Percentiles rank a stretch among this genome's conserved stretches.
phyloP scores from a whole-genome alignment of 2,113 vertebrate species.

The Philantomba maxwellii region DNA sequence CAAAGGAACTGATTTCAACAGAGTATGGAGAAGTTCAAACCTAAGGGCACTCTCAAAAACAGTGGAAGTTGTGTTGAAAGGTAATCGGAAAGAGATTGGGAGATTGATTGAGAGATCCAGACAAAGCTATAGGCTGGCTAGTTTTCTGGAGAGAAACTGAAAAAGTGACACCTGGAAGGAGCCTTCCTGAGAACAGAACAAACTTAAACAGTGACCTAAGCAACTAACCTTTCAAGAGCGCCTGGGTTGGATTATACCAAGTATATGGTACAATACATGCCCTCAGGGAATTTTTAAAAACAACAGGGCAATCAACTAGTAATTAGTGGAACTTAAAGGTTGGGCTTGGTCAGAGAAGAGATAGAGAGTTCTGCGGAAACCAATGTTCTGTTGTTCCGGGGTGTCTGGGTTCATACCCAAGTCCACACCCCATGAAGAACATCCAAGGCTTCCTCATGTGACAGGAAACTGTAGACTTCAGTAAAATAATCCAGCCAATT shows the following conservation, averaged over 20 bases:
- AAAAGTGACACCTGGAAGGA: background rate
- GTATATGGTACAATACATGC: background rate
- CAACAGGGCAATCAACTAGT: background rate
- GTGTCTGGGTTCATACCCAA: background rate
- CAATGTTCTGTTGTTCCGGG: background rate
- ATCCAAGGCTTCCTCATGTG: background rate
- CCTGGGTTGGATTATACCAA: background rate
- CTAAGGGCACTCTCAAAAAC: background rate
- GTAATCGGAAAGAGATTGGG: background rate
- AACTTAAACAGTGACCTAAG: background rate
- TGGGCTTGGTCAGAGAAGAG: background rate
- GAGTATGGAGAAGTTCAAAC: background rate
- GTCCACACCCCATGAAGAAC: background rate
- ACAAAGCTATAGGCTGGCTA: background rate
- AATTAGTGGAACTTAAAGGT: background rate
- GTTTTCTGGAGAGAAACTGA: background rate
- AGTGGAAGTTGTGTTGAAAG: background rate
- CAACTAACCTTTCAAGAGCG: background rate
- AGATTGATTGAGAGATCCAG: background rate
- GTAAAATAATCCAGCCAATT: background rate
- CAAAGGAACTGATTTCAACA: background rate
- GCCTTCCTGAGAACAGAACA: background rate
- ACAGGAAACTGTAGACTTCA: background rate
- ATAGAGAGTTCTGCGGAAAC: background rate
- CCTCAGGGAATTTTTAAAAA: background rate